Conservation (phyloP, 2,113 vertebrate species). For the Neofelis nebulosa region DNA sequence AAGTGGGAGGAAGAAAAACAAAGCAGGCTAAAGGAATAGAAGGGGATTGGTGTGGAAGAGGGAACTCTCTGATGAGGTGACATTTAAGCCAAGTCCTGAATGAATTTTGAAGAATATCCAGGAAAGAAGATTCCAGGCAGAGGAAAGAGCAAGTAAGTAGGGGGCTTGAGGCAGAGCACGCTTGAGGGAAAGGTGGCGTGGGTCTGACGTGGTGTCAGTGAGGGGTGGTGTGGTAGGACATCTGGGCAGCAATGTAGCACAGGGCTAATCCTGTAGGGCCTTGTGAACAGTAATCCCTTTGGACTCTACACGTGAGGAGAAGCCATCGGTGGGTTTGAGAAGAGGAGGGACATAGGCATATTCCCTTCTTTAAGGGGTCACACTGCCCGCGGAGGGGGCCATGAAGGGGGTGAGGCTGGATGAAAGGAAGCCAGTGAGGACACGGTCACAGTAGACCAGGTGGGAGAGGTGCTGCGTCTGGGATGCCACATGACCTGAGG, state of each 20-base stretch:
- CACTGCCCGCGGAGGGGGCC: background rate
- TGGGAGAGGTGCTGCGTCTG: background rate
- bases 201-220: background rate
- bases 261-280: rapidly evolving
- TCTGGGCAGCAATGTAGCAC: background rate
- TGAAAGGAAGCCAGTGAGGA: background rate
- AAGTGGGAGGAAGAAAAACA: background rate
- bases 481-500: background rate
- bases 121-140: background rate
- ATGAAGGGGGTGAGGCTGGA: background rate
- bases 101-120: background rate
- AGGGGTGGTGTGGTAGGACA: background rate
- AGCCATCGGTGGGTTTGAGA: background rate
- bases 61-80: background rate
- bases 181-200: background rate
- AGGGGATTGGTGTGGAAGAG: background rate
- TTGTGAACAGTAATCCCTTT: background rate
- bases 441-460: rapidly evolving
- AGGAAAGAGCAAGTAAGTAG: background rate
- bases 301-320: background rate
- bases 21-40: background rate
- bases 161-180: rapidly evolving
- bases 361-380: background rate
- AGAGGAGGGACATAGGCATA: background rate
- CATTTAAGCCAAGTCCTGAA: background rate